Evolutionary conservation across 2,888 invertebrate species (phyloP), one percentile per base, ranked within the genome.

Genomic region (Pegoplata infirma): DNA sequence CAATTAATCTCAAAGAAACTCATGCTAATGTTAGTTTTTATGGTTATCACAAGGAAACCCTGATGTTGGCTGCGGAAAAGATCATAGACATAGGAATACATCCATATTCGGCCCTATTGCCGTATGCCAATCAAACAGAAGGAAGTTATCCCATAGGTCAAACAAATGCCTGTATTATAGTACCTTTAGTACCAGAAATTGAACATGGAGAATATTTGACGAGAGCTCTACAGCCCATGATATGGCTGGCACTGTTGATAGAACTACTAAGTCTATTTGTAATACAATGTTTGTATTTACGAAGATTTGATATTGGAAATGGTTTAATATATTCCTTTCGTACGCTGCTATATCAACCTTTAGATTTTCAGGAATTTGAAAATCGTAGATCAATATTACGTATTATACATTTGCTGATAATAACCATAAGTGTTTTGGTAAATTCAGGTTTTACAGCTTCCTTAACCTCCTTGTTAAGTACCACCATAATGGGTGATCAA

Each of bases 401-500:
- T 8, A 17, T 64, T 1, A 23, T 77, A 16, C 77, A 77, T 25
- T 7, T n/a, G n/a, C n/a, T 68, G 21, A 23, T 72, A 2, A 28
- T 76, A 7, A 25, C 32, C 0, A 23, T 73, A 6, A 55, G 36
- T 40, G 51, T 75, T 32, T n/a, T 77, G 12, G 5, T 82, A 6
- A 53, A 73, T 12, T 77, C 67, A 14, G 17, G 79, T 3, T 83
- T 80, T 44, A 53, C 49, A 5, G 75, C 74, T 1, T 74, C 81
- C 16, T 14, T 84, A 25, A 82, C 83, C 0, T 82, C 83, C 5
- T 49, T 83, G 12, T 64, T 82, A 8, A 82, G 83, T 32, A 79
- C 83, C 2, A 81, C 79, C 0, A 61, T 82, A 14, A 53, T 59
- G 32, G 81, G 83, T 6, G 25, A 53, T 1, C 81, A 82, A 25